These are phyloP conservation scores for Phymanthus crucifer DNA, from an alignment of 92 coral and sea anemone species.

Conservation along the genomic window DNA sequence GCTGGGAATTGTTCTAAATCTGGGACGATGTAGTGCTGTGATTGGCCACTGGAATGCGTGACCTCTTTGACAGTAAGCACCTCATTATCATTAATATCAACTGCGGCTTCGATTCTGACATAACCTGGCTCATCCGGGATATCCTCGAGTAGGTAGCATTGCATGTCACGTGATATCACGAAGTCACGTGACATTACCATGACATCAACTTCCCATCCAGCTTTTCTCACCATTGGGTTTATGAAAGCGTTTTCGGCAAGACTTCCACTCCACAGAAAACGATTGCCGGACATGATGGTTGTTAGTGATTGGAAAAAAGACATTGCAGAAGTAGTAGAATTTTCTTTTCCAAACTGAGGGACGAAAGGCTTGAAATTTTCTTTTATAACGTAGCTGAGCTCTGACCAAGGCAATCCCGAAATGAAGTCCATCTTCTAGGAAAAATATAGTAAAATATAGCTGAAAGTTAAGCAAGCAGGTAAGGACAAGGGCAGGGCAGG, in stretches of 20 bases:
- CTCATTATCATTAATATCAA: background rate
- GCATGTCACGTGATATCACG: conserved; percentile 7
- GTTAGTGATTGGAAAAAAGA: background rate
- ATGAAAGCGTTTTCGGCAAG: background rate
- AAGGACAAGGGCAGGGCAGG: too few species aligned
- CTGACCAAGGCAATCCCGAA: background rate
- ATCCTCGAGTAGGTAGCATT: background rate
- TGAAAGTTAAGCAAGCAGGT: too few species aligned
- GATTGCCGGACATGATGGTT: background rate
- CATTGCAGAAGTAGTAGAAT: background rate
- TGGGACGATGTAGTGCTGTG: background rate
- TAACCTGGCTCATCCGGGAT: conserved; percentile 18
- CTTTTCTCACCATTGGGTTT: background rate
- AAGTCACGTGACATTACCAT: background rate
- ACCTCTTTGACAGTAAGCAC: background rate
- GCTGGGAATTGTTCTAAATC: background rate
- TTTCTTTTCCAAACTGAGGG: background rate
- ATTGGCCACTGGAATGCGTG: background rate
- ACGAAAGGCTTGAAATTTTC: background rate
- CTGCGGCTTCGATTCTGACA: background rate
- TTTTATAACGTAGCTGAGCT: background rate
- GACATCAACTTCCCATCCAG: conserved; percentile 7
- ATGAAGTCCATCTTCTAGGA: background rate
- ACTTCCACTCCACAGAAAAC: conserved; percentile 17
- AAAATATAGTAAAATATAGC: background rate